A percentile compares a stretch with the other conserved stretches of the same genome.
phyloP scores from a whole-genome alignment of 2,888 invertebrate species.

The Agrilus biguttatus region DNA sequence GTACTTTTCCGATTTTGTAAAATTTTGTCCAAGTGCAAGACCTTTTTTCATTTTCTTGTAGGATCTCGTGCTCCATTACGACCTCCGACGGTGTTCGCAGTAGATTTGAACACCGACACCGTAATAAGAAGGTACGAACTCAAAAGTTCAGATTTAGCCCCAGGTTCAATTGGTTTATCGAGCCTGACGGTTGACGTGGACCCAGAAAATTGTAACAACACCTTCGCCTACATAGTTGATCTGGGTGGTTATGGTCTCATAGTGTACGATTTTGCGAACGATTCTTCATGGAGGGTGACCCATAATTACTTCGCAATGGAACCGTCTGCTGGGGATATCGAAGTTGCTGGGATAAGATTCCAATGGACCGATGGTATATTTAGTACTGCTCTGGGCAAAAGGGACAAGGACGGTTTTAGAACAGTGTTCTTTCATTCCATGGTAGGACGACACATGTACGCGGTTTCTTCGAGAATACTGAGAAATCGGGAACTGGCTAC shows the following conservation, averaged over 20 bases:
- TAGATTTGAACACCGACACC: constrained; percentile 48
- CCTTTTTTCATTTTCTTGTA: constrained; percentile 25
- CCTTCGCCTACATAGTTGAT: constrained; percentile 59
- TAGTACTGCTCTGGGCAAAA: constrained; percentile 47
- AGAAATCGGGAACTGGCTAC: constrained; percentile 38
- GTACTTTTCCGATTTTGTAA: too few species aligned
- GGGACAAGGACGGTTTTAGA: constrained; percentile 37
- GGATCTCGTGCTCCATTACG: constrained; percentile 35
- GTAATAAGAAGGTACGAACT: constrained; percentile 43
- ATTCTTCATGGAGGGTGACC: constrained; percentile 50
- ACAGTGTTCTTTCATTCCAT: constrained; percentile 64
- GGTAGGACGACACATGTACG: constrained; percentile 56
- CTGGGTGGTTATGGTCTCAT: constrained; percentile 45
- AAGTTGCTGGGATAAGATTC: constrained; percentile 52
- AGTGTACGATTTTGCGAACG: constrained; percentile 40
- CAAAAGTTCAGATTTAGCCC: constrained; percentile 31
- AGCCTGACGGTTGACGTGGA: constrained; percentile 54
- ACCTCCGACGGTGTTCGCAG: constrained; percentile 47
- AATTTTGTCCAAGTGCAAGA: background rate
- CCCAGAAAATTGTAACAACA: constrained; percentile 40
- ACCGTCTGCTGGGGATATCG: constrained; percentile 50
- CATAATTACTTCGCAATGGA: constrained; percentile 65
- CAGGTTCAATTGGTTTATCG: constrained; percentile 42
- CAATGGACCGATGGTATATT: constrained; percentile 72
- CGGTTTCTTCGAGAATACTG: constrained; percentile 48